Evolutionary conservation across 2,113 vertebrate species (phyloP).

Genomic region (Phyllostomus discolor): DNA sequence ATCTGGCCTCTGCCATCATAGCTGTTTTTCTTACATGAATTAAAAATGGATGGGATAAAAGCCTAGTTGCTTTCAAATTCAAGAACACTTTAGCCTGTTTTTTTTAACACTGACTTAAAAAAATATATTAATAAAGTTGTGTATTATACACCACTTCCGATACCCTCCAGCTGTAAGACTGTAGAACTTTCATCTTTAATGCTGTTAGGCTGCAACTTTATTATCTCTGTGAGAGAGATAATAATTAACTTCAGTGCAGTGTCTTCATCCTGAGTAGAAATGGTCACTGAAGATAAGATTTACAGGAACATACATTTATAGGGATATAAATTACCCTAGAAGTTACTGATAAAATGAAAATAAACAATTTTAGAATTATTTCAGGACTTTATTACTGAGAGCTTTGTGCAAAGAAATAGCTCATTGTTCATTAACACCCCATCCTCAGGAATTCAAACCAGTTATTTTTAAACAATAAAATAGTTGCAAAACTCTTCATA

Average conservation of each 20-base stretch:
- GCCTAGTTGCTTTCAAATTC: conserved; percentile 48
- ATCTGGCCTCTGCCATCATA: conserved; percentile 45
- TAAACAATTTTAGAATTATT: background rate
- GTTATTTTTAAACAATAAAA: conserved; percentile 17
- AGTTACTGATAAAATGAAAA: background rate
- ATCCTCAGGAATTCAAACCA: background rate
- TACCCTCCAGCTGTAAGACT: background rate
- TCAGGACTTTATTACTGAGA: background rate
- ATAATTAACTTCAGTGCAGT: background rate
- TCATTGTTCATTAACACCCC: background rate
- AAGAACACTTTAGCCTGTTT: background rate
- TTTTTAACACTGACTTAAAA: background rate
- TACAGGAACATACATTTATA: background rate
- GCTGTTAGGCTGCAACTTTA: background rate
- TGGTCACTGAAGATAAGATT: background rate
- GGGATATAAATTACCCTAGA: background rate
- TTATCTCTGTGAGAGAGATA: background rate
- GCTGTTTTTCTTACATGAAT: conserved; percentile 59
- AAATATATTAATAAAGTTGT: background rate
- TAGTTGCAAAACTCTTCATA: background rate
- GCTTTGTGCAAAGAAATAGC: background rate
- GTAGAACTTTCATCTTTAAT: conserved; percentile 14
- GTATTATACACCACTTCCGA: conserved; percentile 11
- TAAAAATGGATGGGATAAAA: conserved; percentile 64
- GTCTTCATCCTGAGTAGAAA: background rate